Evolutionary conservation across 2,888 invertebrate genomes (phyloP).

Genomic region (Drosophila phalerata): DNA sequence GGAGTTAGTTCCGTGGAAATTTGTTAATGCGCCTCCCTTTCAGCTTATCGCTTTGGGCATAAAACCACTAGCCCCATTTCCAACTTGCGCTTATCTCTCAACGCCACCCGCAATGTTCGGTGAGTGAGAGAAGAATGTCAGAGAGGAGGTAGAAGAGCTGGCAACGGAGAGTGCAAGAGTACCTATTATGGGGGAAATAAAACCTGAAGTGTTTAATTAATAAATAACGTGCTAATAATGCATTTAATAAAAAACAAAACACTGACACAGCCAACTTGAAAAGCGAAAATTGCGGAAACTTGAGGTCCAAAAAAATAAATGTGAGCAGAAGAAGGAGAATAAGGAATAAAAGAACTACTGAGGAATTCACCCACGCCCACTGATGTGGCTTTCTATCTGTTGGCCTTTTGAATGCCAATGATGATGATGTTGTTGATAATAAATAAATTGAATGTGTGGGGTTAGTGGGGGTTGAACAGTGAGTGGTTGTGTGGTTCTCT

Average conservation of each 20-base stretch:
- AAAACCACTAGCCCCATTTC: constrained; percentile 31
- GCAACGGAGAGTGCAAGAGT: constrained; percentile 16
- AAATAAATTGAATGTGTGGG: constrained; percentile 20
- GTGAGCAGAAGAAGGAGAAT: not conserved
- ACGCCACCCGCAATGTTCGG: constrained; percentile 31
- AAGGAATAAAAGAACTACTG: constrained; percentile 18
- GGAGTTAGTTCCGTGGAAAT: constrained; percentile 38
- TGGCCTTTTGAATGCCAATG: constrained; percentile 41
- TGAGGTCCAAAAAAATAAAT: constrained; percentile 3
- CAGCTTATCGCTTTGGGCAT: constrained; percentile 47
- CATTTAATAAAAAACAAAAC: constrained; percentile 61
- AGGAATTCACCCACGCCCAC: constrained; percentile 32
- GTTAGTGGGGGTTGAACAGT: not conserved
- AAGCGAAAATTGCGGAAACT: constrained; percentile 31
- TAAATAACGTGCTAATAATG: constrained; percentile 80
- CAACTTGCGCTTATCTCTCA: constrained; percentile 52
- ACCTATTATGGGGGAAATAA: constrained; percentile 63
- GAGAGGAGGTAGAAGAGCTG: not conserved
- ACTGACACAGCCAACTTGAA: constrained; percentile 38
- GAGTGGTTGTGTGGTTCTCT: not conserved
- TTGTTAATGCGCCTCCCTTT: constrained; percentile 23
- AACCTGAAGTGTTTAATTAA: constrained; percentile 76
- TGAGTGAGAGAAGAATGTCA: constrained; percentile 3
- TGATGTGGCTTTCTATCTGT: constrained; percentile 44
- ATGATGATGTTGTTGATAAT: constrained; percentile 39